Percentiles rank a stretch among this genome's conserved stretches.
Evolutionary conservation across 2,113 vertebrate species (phyloP).

Genomic region (Herpailurus yagouaroundi): DNA sequence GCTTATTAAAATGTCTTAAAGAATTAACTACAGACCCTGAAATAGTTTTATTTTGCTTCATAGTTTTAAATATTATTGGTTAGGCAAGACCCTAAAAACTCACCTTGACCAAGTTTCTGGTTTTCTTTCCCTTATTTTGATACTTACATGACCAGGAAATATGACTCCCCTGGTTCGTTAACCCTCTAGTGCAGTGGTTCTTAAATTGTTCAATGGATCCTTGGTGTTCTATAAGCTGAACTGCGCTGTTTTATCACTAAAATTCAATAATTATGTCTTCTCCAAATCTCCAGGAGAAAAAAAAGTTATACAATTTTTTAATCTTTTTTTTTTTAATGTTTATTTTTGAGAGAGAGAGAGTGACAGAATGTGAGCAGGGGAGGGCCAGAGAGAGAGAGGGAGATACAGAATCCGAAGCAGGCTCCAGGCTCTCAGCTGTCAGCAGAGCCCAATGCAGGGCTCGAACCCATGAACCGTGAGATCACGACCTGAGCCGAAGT

Average conservation of each 20-base stretch:
- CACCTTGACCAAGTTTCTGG: not conserved
- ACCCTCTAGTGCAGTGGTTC: not conserved
- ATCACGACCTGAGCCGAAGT: too few species aligned
- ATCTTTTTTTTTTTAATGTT: too few species aligned
- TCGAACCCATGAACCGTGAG: too few species aligned
- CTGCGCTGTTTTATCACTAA: not conserved
- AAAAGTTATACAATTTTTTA: not conserved
- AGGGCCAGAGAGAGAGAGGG: too few species aligned
- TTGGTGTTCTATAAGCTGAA: not conserved
- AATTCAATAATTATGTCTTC: constrained; percentile 24
- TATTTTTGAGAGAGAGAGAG: too few species aligned
- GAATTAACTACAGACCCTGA: constrained; percentile 2
- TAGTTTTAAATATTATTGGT: not conserved
- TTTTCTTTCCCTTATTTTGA: constrained; percentile 34
- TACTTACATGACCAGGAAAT: not conserved
- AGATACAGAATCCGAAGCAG: too few species aligned
- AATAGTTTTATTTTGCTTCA: constrained; percentile 14
- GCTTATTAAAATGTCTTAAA: constrained; percentile 31
- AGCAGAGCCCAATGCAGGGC: too few species aligned
- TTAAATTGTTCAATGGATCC: not conserved
- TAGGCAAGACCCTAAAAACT: not conserved
- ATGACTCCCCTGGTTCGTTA: not conserved
- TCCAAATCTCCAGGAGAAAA: not conserved
- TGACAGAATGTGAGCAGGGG: too few species aligned
- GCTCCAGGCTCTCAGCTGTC: too few species aligned